These are phyloP conservation scores for Pseudomyrmex pallidus DNA, from an alignment of 1,140 invertebrate species.

Conservation along the genomic window DNA sequence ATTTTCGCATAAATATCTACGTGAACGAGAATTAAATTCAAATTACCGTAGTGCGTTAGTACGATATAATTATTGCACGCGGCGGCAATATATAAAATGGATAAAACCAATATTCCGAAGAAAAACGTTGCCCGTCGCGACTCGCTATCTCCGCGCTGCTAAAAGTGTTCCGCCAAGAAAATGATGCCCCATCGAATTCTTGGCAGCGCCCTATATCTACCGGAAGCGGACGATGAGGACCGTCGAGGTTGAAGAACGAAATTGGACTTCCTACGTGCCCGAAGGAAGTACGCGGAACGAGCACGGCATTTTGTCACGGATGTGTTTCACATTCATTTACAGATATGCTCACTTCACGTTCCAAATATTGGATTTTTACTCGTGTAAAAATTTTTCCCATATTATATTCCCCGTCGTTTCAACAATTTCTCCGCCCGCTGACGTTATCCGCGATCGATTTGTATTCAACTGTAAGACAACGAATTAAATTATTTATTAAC, in stretches of 20 bases:
- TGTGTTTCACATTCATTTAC: conserved; percentile 54
- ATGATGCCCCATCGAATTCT: conserved; percentile 62
- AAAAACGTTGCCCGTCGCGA: background rate
- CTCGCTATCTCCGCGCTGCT: background rate
- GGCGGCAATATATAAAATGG: background rate
- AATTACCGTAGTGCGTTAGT: background rate
- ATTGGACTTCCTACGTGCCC: conserved; percentile 42
- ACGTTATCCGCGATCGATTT: background rate
- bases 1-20: background rate
- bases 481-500: background rate
- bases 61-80: conserved; percentile 25
- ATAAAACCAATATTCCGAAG: background rate
- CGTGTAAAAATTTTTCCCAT: background rate
- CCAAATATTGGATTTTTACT: conserved; percentile 19
- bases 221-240: conserved; percentile 39
- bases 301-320: conserved; percentile 41
- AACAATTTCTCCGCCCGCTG: no score
- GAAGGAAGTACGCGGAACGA: conserved; percentile 19
- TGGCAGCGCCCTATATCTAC: conserved; percentile 42
- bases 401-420: background rate
- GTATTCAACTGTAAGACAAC: background rate
- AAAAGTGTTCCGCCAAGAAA: conserved; percentile 49
- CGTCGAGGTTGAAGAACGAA: conserved; percentile 50
- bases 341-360: conserved; percentile 4
- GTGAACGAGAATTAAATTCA: background rate